phyloP scores from a whole-genome alignment of 2,797 vertebrate species.

The Peromyscus melanophrys region DNA sequence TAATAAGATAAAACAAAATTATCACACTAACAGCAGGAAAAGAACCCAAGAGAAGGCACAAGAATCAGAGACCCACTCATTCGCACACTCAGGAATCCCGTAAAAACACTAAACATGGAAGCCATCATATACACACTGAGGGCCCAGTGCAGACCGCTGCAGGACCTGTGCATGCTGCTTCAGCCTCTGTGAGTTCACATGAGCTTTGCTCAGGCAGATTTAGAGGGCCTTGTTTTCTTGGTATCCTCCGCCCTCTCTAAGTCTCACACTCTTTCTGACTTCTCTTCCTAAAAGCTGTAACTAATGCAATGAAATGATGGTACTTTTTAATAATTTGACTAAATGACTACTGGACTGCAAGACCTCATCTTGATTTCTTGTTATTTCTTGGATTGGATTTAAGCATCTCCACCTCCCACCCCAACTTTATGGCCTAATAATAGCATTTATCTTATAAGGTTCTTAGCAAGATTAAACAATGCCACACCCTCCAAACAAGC shows the following conservation, averaged over 20 bases:
- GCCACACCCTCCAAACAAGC: background rate
- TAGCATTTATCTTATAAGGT: background rate
- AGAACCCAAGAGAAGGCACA: background rate
- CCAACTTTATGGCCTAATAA: slow-evolving; percentile 10
- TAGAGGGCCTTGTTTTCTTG: background rate
- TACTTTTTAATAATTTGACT: background rate
- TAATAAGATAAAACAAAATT: background rate
- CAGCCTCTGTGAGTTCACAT: too few species aligned
- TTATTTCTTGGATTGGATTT: background rate
- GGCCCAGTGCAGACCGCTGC: too few species aligned
- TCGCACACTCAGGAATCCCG: background rate
- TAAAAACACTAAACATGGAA: background rate
- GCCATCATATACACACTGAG: too few species aligned
- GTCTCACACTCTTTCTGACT: background rate
- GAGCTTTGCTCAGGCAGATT: background rate
- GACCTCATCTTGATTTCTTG: background rate
- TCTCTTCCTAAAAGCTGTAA: background rate
- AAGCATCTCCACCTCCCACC: background rate
- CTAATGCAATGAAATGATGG: background rate
- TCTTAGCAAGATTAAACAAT: slow-evolving; percentile 10
- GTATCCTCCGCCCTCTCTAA: background rate
- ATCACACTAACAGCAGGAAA: background rate
- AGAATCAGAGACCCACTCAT: background rate
- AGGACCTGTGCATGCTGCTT: too few species aligned
- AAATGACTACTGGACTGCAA: background rate